Percentiles rank a stretch among this genome's conserved stretches.
Conservation (phyloP, 2,888 invertebrate genomes). For the Nemotelus nigrinus region DNA sequence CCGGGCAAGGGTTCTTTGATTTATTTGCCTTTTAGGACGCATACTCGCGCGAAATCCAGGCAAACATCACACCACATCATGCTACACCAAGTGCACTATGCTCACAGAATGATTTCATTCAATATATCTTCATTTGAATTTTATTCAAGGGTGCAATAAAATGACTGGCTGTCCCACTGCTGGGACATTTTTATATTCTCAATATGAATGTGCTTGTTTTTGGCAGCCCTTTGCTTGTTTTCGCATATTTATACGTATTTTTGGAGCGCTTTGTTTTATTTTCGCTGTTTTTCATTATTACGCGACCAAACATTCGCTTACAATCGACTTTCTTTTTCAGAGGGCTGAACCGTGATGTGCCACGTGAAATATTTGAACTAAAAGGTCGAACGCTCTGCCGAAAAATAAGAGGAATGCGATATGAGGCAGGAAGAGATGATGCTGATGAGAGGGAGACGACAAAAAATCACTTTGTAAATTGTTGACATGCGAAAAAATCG, state of each 20-base stretch:
- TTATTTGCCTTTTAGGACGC: constrained; percentile 45
- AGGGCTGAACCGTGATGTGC: constrained; percentile 4
- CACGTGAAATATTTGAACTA: constrained; percentile 24
- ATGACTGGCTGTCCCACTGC: constrained; percentile 36
- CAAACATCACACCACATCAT: neutral
- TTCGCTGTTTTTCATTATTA: constrained; percentile 39
- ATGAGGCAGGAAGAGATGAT: neutral
- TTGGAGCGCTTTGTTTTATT: constrained; percentile 38
- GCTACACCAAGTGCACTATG: constrained; percentile 8
- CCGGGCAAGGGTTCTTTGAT: constrained; percentile 49
- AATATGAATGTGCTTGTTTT: constrained; percentile 51
- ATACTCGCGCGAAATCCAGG: constrained; percentile 32
- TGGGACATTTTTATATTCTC: constrained; percentile 50
- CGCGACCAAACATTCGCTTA: constrained; percentile 4
- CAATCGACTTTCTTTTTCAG: constrained; percentile 5
- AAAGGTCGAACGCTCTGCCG: constrained; percentile 9
- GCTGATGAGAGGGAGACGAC: neutral
- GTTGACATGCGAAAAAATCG: constrained; percentile 50
- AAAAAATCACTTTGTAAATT: constrained; percentile 52
- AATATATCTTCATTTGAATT: constrained; percentile 50
- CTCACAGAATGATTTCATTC: constrained; percentile 24
- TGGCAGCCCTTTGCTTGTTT: constrained; percentile 51
- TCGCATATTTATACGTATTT: constrained; percentile 43
- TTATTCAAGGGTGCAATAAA: constrained; percentile 31
- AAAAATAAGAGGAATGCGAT: constrained; percentile 2